A percentile compares a stretch with the other conserved stretches of the same genome.
Conservation (phyloP, 1,140 invertebrate species). For the Anastrepha obliqua region DNA sequence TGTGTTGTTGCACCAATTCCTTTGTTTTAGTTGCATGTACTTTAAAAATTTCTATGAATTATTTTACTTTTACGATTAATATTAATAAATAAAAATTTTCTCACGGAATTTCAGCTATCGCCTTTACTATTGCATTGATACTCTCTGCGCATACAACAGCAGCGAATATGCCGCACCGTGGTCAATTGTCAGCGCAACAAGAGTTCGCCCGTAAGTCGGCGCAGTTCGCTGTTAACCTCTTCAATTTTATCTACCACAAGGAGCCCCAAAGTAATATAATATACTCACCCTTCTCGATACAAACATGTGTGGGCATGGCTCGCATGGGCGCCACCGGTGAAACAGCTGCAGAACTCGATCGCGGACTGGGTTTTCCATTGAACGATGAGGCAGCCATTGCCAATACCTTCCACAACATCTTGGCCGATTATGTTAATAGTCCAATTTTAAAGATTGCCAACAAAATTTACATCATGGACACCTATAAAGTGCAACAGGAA, state of each 20-base stretch:
- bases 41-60: no score
- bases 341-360: slow-evolving; percentile 76
- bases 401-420: slow-evolving; percentile 62
- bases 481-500: slow-evolving; percentile 60
- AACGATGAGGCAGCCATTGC: slow-evolving; percentile 60
- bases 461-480: slow-evolving; percentile 68
- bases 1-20: no score
- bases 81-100: neutral
- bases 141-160: neutral
- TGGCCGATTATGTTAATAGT: slow-evolving; percentile 64
- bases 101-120: neutral
- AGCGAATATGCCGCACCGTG: neutral
- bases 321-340: slow-evolving; percentile 73
- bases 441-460: slow-evolving; percentile 67
- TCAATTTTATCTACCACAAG: neutral
- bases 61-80: no score
- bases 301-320: slow-evolving; percentile 57
- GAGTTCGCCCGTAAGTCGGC: slow-evolving; percentile 60
- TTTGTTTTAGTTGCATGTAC: no score
- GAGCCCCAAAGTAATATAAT: slow-evolving; percentile 49
- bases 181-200: neutral
- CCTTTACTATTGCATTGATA: neutral
- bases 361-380: slow-evolving; percentile 72
- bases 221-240: slow-evolving; percentile 49
- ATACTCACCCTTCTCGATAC: slow-evolving; percentile 58